Conservation (phyloP, 1,140 invertebrate species). For the Papilio xuthus region DNA sequence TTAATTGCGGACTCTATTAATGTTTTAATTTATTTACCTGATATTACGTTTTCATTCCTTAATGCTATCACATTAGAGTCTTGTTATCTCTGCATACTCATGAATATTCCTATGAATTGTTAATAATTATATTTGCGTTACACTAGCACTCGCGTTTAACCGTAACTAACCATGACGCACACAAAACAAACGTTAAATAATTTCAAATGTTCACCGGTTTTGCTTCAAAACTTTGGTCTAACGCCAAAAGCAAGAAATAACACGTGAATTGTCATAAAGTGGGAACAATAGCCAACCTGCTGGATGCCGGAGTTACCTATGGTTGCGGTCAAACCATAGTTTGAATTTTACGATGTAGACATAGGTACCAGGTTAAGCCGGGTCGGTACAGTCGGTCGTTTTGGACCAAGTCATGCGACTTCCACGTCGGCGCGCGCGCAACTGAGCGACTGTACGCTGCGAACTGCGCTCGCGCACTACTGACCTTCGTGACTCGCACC, state of each 20-base stretch:
- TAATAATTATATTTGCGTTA: conserved; percentile 26
- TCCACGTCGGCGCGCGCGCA: conserved; percentile 49
- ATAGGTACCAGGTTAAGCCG: conserved; percentile 20
- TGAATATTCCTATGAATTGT: conserved; percentile 15
- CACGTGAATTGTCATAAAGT: conserved; percentile 48
- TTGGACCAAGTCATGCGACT: conserved; percentile 46
- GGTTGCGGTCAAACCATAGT: conserved; percentile 16
- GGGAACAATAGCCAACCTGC: conserved; percentile 45
- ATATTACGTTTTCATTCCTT: background rate
- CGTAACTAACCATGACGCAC: conserved; percentile 35
- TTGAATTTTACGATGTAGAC: conserved; percentile 23
- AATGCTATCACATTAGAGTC: background rate
- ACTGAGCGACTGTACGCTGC: conserved; percentile 50
- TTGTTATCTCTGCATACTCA: background rate
- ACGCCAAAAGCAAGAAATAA: conserved; percentile 53
- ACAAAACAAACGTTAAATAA: conserved; percentile 39
- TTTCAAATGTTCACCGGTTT: conserved; percentile 51
- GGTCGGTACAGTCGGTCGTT: background rate
- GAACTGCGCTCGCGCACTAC: conserved; percentile 47
- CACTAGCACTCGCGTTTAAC: background rate
- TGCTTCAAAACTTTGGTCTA: conserved; percentile 51
- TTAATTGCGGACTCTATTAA: background rate
- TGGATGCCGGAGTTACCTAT: conserved; percentile 4
- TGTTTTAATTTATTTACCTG: background rate
- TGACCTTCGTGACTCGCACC: conserved; percentile 47